Evolutionary conservation across 1,140 invertebrate genomes (phyloP).

Genomic region (Oryzaephilus surinamensis): DNA sequence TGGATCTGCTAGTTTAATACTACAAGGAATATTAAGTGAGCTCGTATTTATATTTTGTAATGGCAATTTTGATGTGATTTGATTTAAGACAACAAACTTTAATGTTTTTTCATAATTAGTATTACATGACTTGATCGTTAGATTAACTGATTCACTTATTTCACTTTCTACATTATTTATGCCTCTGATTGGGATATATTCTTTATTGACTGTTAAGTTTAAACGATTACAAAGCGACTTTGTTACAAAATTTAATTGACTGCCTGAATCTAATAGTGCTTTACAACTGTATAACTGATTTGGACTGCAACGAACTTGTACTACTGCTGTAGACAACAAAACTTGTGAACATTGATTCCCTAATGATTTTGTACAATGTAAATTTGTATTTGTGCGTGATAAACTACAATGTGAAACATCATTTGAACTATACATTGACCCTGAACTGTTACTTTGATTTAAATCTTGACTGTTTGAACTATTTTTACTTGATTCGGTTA

Average conservation of each 20-base stretch:
- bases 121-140: neutral
- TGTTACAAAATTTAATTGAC: conserved; percentile 2
- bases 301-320: neutral
- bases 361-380: no score
- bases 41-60: neutral
- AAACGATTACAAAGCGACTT: neutral
- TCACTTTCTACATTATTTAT: neutral
- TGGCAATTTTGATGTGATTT: conserved; percentile 1
- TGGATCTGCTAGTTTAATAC: conserved; percentile 5
- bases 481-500: neutral
- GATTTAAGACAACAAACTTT: conserved; percentile 1
- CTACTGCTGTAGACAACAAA: conserved; percentile 1
- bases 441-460: no score
- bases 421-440: no score
- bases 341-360: no score
- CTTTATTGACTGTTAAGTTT: neutral
- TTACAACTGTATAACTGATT: neutral
- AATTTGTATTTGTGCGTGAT: no score
- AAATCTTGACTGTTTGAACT: no score
- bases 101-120: neutral
- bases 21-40: neutral
- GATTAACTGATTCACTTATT: neutral
- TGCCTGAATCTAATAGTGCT: conserved; percentile 2
- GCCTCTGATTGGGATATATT: neutral
- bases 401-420: no score